These are phyloP conservation scores for Agapornis roseicollis DNA, from an alignment of 2,113 vertebrate genomes.

Conservation along the genomic window DNA sequence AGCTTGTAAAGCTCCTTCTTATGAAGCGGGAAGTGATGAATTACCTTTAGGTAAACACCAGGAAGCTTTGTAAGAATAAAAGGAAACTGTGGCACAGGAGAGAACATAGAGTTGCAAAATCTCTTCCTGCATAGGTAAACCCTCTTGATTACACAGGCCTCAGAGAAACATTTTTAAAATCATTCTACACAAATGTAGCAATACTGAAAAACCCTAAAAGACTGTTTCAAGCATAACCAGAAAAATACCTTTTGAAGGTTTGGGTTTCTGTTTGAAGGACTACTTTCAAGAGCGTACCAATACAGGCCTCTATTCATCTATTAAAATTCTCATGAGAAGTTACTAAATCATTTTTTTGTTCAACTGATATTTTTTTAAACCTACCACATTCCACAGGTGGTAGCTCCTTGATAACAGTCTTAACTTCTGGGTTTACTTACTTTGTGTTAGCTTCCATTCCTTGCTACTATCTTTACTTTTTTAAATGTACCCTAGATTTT, in stretches of 20 bases:
- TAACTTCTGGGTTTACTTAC: not conserved
- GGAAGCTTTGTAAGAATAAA: not conserved
- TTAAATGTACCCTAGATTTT: not conserved
- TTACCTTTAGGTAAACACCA: conserved; percentile 8
- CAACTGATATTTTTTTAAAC: not conserved
- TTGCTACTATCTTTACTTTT: not conserved
- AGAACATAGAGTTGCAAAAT: not conserved
- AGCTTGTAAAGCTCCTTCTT: not conserved
- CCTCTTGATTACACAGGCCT: not conserved
- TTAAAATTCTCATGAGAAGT: not conserved
- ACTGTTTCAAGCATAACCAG: not conserved
- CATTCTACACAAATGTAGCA: not conserved
- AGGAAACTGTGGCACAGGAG: not conserved
- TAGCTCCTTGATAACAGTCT: not conserved
- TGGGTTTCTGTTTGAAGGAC: not conserved
- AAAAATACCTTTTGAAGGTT: not conserved
- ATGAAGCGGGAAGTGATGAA: not conserved
- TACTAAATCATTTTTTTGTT: not conserved
- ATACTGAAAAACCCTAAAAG: not conserved
- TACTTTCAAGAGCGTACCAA: not conserved
- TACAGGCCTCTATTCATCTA: not conserved
- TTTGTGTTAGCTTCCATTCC: not conserved
- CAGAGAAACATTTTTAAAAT: not conserved
- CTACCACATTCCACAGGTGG: not conserved
- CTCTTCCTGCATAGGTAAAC: not conserved